These are phyloP conservation scores for Chymomyza amoena DNA, from an alignment of 2,888 invertebrate species.

Conservation along the genomic window DNA sequence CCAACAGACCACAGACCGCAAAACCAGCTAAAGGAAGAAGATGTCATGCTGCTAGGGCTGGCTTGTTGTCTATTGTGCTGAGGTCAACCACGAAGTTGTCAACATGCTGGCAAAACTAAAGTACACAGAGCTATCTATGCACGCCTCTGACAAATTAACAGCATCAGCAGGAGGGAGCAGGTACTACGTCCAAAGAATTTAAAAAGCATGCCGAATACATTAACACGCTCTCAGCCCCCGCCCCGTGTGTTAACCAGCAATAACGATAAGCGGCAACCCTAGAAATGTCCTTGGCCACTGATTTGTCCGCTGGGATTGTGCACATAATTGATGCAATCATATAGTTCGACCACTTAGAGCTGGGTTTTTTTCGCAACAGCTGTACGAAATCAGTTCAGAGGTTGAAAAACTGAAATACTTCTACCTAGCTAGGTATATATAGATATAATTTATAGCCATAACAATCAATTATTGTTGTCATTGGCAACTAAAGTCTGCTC, in stretches of 20 bases:
- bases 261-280: constrained; percentile 12
- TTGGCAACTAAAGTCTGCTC: constrained; percentile 33
- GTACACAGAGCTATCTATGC: constrained; percentile 9
- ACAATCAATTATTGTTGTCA: constrained; percentile 27
- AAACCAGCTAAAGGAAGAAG: constrained; percentile 1
- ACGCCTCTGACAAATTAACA: constrained; percentile 63
- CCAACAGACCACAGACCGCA: constrained; percentile 63
- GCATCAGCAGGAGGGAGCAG: constrained; percentile 47
- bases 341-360: constrained; percentile 15
- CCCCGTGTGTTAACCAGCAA: background rate
- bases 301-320: constrained; percentile 64
- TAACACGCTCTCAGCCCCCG: constrained; percentile 33
- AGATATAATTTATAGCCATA: constrained; percentile 35
- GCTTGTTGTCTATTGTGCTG: background rate
- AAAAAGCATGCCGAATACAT: constrained; percentile 14
- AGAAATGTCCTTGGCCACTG: constrained; percentile 44
- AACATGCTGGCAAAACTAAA: constrained; percentile 48
- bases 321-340: constrained; percentile 59
- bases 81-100: constrained; percentile 32
- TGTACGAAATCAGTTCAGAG: constrained; percentile 30
- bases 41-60: constrained; percentile 1
- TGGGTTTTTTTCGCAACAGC: constrained; percentile 46
- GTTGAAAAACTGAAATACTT: background rate
- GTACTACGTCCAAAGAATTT: background rate
- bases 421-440: background rate